Conservation (phyloP, 2,888 invertebrate species). For the Apocheima hispidaria region DNA sequence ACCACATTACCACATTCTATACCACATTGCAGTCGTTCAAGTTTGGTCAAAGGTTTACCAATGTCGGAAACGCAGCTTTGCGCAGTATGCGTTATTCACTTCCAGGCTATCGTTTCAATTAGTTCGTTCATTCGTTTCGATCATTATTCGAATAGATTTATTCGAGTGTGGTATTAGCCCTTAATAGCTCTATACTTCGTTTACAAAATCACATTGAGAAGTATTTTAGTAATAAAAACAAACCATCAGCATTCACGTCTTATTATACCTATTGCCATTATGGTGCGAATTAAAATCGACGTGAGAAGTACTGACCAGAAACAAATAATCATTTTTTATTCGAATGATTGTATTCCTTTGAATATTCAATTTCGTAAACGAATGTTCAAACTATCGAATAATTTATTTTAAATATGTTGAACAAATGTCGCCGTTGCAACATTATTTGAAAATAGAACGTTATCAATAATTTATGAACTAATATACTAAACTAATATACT, state of each 20-base stretch:
- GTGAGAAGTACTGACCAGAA: conserved; percentile 14
- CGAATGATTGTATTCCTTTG: background rate
- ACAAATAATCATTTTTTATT: background rate
- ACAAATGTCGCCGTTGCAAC: no score
- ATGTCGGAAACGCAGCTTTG: background rate
- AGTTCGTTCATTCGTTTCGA: background rate
- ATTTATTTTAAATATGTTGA: background rate
- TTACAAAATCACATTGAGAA: conserved; percentile 18
- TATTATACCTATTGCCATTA: conserved; percentile 20
- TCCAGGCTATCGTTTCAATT: background rate
- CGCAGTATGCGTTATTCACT: background rate
- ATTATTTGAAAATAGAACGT: no score
- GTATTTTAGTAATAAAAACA: conserved; percentile 20
- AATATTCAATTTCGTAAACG: background rate
- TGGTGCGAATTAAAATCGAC: conserved; percentile 22
- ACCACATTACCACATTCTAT: no score
- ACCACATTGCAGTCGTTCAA: no score
- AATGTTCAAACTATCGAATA: background rate
- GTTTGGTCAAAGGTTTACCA: no score
- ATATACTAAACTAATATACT: no score
- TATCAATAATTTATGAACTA: no score
- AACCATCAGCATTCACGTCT: conserved; percentile 15
- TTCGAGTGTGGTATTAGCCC: background rate
- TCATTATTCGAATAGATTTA: conserved; percentile 2
- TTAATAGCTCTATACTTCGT: conserved; percentile 1